Evolutionary conservation across 2,113 vertebrate genomes (phyloP).

Genomic region (Hystrix cristata): DNA sequence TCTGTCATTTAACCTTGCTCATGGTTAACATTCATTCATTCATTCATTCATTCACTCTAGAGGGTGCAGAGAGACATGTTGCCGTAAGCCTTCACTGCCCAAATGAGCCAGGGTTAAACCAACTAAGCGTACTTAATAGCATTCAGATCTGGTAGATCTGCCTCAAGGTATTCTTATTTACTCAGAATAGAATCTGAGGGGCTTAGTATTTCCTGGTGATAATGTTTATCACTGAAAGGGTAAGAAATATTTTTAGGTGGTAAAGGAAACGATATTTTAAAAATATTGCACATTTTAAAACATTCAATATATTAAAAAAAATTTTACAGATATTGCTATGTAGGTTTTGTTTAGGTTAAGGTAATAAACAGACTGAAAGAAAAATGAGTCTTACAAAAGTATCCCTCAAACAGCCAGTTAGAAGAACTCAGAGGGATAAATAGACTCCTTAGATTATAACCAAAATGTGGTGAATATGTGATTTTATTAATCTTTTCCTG

Average conservation of each 20-base stretch:
- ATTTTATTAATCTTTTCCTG: not conserved
- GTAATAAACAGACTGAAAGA: not conserved
- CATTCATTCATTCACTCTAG: not conserved
- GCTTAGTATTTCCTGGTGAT: not conserved
- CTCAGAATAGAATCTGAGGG: not conserved
- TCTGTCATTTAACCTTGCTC: not conserved
- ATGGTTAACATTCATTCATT: not conserved
- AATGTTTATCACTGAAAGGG: not conserved
- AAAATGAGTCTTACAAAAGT: not conserved
- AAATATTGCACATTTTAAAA: not conserved
- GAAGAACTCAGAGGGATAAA: not conserved
- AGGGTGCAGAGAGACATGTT: not conserved
- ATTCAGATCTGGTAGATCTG: not conserved
- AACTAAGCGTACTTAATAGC: not conserved
- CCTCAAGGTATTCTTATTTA: not conserved
- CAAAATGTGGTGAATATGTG: not conserved
- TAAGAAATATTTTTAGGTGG: constrained; percentile 18
- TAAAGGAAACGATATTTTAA: constrained; percentile 29
- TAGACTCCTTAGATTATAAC: not conserved
- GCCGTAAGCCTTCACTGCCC: not conserved
- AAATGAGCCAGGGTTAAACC: not conserved
- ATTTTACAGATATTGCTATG: constrained; percentile 32
- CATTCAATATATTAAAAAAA: not conserved
- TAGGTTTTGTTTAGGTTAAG: constrained; percentile 26
- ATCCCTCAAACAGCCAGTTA: not conserved